A percentile compares a stretch with the other conserved stretches of the same genome.
Evolutionary conservation across 2,888 invertebrate species (phyloP).

Genomic region (Lasioglossum lativentre): DNA sequence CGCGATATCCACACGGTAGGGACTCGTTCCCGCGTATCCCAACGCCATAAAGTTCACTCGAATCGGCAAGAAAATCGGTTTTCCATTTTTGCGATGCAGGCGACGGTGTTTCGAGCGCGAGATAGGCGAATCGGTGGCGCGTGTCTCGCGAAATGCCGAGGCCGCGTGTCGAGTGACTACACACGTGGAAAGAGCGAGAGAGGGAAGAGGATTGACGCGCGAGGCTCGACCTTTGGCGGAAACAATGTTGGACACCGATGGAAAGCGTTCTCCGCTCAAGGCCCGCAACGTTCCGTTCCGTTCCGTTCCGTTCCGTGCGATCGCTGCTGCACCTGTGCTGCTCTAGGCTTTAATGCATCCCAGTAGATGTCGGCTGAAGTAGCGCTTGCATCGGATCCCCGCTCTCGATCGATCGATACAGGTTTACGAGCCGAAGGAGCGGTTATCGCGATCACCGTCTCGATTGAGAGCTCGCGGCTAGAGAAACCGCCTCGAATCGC

Average conservation of each 20-base stretch:
- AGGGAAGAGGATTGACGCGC: neutral
- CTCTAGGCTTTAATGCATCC: constrained; percentile 5
- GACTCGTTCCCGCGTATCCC: too few relatives aligned
- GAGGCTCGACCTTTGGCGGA: constrained; percentile 69
- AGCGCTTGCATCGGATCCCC: neutral
- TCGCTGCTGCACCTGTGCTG: constrained; percentile 41
- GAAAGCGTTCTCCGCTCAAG: constrained; percentile 73
- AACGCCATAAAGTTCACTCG: neutral
- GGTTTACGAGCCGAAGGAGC: neutral
- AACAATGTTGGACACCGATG: constrained; percentile 65
- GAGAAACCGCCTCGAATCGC: neutral
- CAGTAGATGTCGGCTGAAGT: constrained; percentile 1
- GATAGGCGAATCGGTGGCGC: constrained; percentile 38
- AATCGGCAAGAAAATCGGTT: constrained; percentile 3
- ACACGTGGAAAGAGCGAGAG: neutral
- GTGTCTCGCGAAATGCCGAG: constrained; percentile 46
- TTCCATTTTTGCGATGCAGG: neutral
- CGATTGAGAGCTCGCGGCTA: neutral
- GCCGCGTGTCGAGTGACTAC: constrained; percentile 35
- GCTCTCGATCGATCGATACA: constrained; percentile 11
- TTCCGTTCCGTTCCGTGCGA: constrained; percentile 11
- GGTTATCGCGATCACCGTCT: constrained; percentile 6
- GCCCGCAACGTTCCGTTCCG: constrained; percentile 37
- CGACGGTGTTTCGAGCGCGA: neutral
- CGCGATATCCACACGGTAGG: neutral